Evolutionary conservation across 1,140 invertebrate species (phyloP), one percentile per base, ranked within the genome.

Genomic region (Gonioctena quinquepunctata): DNA sequence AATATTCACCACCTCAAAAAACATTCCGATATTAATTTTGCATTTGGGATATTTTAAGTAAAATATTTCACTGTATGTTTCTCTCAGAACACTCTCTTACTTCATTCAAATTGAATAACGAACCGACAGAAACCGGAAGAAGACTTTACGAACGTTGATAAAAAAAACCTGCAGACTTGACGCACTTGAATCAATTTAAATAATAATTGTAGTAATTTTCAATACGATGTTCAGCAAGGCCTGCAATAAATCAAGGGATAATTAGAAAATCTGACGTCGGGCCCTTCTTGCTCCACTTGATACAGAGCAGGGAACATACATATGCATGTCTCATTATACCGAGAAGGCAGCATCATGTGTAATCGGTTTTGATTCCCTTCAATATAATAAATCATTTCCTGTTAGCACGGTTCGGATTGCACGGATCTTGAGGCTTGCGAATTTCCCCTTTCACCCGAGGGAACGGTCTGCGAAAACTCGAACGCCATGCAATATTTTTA

Each of bases 241-340:
- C 33, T 23, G 50, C 49, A 13, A 71, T 76, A 76, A 76, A 76
- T 76, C 71, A 71, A 50, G 7, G 49, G 65, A 71, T 73, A 76
- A 76, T 76, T 76, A 76, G 72, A 69, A 60, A 70, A 61, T 67
- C 71, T 70, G 74, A 69, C 72, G 66, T 73, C 28, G 66, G 70
- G 21, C 67, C 68, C 56, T 66, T 70, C 68, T 64, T 70, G 62
- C 19, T 68, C 65, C 68, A 69, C 68, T 71, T 68, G 59, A 66
- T 62, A 16, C 28, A 50, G 56, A 63, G 71, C 61, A 70, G 77
- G 49, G 68, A 64, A 61, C 71, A 76, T 76, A 74, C 71, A 77
- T 77, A 77, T 74, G 75, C 74, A 79, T 76, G 77, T 76, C 74
- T 77, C 71, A 76, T 78, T 78, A 78, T 78, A 65, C 73, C 25